Base-by-base conservation (phyloP, 2,888 invertebrate genomes). In the Bhutanitis thaidina region DNA sequence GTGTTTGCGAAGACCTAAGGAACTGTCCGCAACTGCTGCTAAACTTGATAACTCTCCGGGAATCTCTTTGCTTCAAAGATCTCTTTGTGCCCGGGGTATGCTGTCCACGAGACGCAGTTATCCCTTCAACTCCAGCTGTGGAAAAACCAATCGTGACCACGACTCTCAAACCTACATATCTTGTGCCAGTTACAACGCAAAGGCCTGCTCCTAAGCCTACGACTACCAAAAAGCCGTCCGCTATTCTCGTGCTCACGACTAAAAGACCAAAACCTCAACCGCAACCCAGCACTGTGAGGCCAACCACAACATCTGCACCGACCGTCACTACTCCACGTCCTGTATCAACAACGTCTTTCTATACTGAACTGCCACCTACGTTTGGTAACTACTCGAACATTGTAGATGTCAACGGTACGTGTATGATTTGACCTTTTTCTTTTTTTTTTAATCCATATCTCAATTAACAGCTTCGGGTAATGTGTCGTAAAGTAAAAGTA, bases 41-140 rank as follows among this genome's bases (percentile, higher is more conserved):
- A 15, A 95, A 97, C 76, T 87, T 97, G 44, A 93, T 94, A 10
- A 94, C 94, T 71, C 86, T 97, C 13, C 86, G 97, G 27, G 96
- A 96, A 68, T 97, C 97, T 0, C 88, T 97, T 8, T 97, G 97
- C 69, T 97, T 97, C 71, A 97, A 97, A 82, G 96, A 95, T 56
- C 90, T 97, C 1, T 97, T 97, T 67, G 95, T 96, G 1, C 97
- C 97, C 1, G 97, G 97, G 1, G 97, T 97, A 1, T 97, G 97
- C 71, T 97, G 97, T 76, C 97, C 97, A 7, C 80, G 89, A 64
- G 89, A 87, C 64, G 84, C 72, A 0, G 68, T 85, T 3, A 71
- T 80, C n/a, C 68, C 77, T 3, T 64, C 76, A 1, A 73, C 76
- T 0, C 62, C 69, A 1, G 61, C 64, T n/a, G 50, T 65, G 9